phyloP scores from a whole-genome alignment of 2,113 vertebrate genomes.

The Cyphomyrus plagiostoma region DNA sequence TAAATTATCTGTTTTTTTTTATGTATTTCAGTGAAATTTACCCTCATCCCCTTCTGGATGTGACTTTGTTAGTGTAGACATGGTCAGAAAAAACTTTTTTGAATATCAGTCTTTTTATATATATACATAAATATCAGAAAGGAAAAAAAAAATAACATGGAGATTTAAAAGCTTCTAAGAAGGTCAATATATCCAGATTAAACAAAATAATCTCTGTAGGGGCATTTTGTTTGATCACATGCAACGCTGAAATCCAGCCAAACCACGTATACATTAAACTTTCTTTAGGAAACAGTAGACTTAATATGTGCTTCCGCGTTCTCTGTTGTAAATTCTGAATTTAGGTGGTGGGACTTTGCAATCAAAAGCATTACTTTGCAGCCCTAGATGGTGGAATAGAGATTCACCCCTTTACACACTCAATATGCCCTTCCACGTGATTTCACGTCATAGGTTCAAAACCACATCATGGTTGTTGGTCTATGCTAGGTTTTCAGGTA shows the following conservation, averaged over 20 bases:
- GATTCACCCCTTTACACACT: constrained; percentile 12
- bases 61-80: neutral
- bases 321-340: neutral
- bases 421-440: constrained; percentile 4
- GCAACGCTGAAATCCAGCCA: neutral
- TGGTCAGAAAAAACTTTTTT: neutral
- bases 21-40: neutral
- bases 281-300: constrained; percentile 2
- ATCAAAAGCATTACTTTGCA: neutral
- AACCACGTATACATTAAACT: neutral
- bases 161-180: neutral
- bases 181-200: constrained; percentile 1
- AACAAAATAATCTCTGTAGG: neutral
- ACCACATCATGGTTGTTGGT: neutral
- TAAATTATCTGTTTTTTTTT: neutral
- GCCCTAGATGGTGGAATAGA: constrained; percentile 7
- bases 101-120: neutral
- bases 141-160: neutral
- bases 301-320: neutral
- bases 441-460: neutral
- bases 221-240: constrained; percentile 4
- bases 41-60: neutral
- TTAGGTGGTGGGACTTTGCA: neutral
- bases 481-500: neutral
- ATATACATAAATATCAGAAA: neutral